Evolutionary conservation across 92 coral and sea anemone genomes (phyloP), one percentile per base, ranked within the genome.

Genomic region (Plumapathes pennacea): DNA sequence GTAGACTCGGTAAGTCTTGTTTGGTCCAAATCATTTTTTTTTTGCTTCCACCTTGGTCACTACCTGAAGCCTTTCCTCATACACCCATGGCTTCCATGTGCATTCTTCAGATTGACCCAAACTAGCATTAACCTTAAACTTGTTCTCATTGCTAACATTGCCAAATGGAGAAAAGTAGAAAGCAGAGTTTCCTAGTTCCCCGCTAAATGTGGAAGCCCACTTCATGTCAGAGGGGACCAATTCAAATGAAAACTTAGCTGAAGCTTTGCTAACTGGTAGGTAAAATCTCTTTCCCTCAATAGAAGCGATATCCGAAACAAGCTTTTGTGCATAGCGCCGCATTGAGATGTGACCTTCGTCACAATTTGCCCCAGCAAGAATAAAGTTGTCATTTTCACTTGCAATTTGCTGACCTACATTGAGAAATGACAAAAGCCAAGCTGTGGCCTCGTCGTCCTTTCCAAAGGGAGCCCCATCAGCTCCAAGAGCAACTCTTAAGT

Each of bases 221-320:
- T 83, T 83, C 85, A 83, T 83, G 32, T 83, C 85, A 9, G 71
- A 26, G 7, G 85, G 90, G 10, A 77, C 57, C 27, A 70, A 38
- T 27, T 58, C 81, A 65, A 83, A 83, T 15, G 70, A 53, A 31
- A 82, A 83, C 61, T 47, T 66, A 25, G 63, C 40, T 44, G 57
- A 20, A 8, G 40, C 5, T 15, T 53, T 19, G 7, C 4, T 19
- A 34, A n/a, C 17, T 66, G 60, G 76, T 31, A 57, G 31, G 32
- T n/a, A 62, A 40, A 32, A 71, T 26, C 15, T 60, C 57, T 59
- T 34, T 20, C 23, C 49, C 46, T 71, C 78, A 9, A 60, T 32
- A 25, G 25, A 21, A 5, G 69, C 60, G 19, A 71, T 48, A 5
- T 62, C 67, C 32, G 27, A 20, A 12, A 41, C 50, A 2, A 70